These are phyloP conservation scores for Paedocypris sp. DNA, from an alignment of 2,113 vertebrate genomes.

Conservation along the genomic window DNA sequence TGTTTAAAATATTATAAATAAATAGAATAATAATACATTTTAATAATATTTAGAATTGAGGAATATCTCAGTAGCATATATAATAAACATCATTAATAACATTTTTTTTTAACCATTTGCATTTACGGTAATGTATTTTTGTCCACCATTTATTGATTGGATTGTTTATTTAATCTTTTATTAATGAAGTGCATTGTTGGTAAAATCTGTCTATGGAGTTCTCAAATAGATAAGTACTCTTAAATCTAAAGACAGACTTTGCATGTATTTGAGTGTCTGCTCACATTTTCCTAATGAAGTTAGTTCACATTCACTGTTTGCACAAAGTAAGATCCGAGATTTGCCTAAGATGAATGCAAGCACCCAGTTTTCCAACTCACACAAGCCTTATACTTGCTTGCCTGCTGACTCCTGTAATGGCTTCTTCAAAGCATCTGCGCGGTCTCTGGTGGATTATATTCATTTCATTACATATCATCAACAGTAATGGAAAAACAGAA, in stretches of 20 bases:
- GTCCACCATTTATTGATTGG: too few species aligned
- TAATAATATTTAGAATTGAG: too few species aligned
- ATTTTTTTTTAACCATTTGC: too few species aligned
- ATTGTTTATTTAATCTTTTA: too few species aligned
- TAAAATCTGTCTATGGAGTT: too few species aligned
- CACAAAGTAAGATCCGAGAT: slow-evolving; percentile 44
- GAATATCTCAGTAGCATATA: too few species aligned
- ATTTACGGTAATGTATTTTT: too few species aligned
- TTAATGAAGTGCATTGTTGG: too few species aligned
- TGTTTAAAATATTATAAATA: too few species aligned
- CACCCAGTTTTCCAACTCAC: slow-evolving; percentile 20
- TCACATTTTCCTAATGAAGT: slow-evolving; percentile 62
- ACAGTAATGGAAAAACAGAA: neutral
- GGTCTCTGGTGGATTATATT: slow-evolving; percentile 45
- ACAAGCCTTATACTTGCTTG: slow-evolving; percentile 8
- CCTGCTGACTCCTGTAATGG: slow-evolving; percentile 33
- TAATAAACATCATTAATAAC: too few species aligned
- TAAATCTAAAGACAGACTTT: slow-evolving; percentile 41
- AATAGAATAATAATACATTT: too few species aligned
- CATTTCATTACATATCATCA: neutral
- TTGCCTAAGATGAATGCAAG: slow-evolving; percentile 46
- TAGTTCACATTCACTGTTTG: slow-evolving; percentile 50
- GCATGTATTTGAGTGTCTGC: slow-evolving; percentile 63
- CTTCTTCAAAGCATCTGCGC: slow-evolving; percentile 14
- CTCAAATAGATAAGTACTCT: too few species aligned